phyloP scores from a whole-genome alignment of 2,113 vertebrate genomes.

The Todiramphus saurophagus region DNA sequence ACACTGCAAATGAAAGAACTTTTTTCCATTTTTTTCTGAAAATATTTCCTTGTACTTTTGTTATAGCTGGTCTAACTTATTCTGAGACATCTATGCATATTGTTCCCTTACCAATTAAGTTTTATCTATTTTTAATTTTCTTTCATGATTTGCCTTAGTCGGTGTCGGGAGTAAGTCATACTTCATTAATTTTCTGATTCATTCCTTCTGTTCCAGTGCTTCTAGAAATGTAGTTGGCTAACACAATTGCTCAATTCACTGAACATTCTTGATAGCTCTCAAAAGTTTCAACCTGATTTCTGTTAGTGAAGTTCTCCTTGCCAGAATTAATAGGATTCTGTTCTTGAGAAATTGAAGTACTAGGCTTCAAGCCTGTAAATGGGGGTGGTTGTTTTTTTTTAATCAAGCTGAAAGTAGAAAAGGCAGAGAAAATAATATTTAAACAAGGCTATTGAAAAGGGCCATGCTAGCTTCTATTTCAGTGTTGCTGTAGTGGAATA shows the following conservation, averaged over 20 bases:
- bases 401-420: background rate
- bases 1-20: background rate
- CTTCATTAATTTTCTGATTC: constrained; percentile 13
- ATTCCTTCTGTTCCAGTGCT: constrained; percentile 30
- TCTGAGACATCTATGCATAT: background rate
- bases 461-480: background rate
- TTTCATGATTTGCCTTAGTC: background rate
- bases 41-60: background rate
- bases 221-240: background rate
- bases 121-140: background rate
- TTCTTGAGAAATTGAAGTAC: background rate
- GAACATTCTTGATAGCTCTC: constrained; percentile 22
- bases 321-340: background rate
- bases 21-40: background rate
- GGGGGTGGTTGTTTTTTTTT: background rate
- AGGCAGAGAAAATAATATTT: background rate
- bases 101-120: background rate
- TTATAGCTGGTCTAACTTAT: background rate
- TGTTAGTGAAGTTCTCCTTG: background rate
- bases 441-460: background rate
- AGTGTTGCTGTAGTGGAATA: background rate
- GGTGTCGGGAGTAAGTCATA: background rate
- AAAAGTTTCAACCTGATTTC: constrained; percentile 11
- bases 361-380: background rate
- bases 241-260: background rate